Evolutionary conservation across 2,113 vertebrate genomes (phyloP).

Genomic region (Phocoena sinus): DNA sequence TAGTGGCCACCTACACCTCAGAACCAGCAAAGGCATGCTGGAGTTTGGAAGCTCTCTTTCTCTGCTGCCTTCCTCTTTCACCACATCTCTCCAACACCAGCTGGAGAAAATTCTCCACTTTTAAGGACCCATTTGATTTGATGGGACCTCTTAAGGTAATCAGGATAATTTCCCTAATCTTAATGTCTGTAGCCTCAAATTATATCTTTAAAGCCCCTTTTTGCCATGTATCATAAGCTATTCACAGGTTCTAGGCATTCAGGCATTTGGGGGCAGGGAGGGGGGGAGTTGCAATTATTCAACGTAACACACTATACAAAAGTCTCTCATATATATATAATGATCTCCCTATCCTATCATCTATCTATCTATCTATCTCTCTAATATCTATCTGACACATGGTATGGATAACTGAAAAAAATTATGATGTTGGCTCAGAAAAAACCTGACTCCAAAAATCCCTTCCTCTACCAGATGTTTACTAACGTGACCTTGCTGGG

Average conservation of each 20-base stretch:
- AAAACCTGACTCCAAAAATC: neutral
- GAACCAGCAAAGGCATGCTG: neutral
- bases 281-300: neutral
- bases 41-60: neutral
- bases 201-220: neutral
- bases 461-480: neutral
- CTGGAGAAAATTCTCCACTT: neutral
- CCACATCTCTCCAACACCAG: neutral
- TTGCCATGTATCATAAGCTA: neutral
- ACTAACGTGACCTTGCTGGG: neutral
- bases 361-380: neutral
- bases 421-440: neutral
- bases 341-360: neutral
- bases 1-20: neutral
- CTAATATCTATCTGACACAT: neutral
- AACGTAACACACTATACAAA: neutral
- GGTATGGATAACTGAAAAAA: neutral
- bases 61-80: neutral
- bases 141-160: neutral
- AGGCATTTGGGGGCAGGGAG: accelerated
- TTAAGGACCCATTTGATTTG: neutral
- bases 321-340: neutral
- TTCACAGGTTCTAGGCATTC: neutral
- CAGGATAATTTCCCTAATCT: neutral
- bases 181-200: neutral